Evolutionary conservation across 2,113 vertebrate genomes (phyloP).

Genomic region (Isichthys henryi): DNA sequence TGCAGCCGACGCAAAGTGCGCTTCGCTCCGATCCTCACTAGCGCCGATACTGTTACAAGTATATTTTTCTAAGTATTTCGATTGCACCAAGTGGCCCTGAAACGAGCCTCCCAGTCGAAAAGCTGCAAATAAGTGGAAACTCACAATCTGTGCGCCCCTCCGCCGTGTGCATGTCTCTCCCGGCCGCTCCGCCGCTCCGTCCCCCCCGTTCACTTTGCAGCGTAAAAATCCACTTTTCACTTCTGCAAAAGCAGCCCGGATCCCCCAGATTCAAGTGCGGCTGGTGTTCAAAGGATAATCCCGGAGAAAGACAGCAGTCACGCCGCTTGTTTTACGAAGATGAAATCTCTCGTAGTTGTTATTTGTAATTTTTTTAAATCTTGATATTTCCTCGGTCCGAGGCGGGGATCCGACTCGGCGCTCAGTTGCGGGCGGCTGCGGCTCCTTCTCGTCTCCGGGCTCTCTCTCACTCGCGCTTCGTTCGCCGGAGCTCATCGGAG

Average conservation of each 20-base stretch:
- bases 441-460: conserved; percentile 25
- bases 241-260: conserved; percentile 12
- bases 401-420: conserved; percentile 26
- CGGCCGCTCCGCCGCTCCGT: conserved; percentile 14
- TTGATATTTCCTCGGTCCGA: conserved; percentile 12
- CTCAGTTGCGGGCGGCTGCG: conserved; percentile 15
- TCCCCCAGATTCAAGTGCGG: conserved; percentile 37
- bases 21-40: background rate
- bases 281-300: conserved; percentile 8
- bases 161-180: conserved; percentile 23
- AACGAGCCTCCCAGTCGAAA: background rate
- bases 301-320: background rate
- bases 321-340: background rate
- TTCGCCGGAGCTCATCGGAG: conserved; percentile 48
- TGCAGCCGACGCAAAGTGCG: background rate
- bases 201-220: conserved; percentile 10
- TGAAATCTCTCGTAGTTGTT: background rate
- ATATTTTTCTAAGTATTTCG: background rate
- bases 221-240: conserved; percentile 22
- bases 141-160: conserved; percentile 17
- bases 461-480: conserved; percentile 43
- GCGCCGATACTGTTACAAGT: background rate
- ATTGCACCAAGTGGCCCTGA: background rate
- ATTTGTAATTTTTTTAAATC: conserved; percentile 6
- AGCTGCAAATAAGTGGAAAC: background rate